These are phyloP conservation scores for Accipiter virgatus DNA, from an alignment of 2,113 vertebrate genomes.

Conservation along the genomic window DNA sequence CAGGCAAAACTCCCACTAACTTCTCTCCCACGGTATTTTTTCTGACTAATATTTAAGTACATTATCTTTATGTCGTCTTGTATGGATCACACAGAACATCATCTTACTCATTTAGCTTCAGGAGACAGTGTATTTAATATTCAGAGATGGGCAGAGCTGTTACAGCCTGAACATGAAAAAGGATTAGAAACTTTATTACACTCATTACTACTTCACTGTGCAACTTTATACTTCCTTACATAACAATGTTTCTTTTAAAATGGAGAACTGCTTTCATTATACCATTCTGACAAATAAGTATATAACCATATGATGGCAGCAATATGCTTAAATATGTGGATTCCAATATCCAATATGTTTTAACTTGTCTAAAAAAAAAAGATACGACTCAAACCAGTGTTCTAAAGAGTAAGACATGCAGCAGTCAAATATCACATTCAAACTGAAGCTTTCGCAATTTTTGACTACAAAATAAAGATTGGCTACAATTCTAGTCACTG, in stretches of 20 bases:
- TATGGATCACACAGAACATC: neutral
- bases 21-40: neutral
- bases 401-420: neutral
- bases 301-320: slow-evolving; percentile 55
- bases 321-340: slow-evolving; percentile 41
- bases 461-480: neutral
- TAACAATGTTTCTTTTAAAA: neutral
- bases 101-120: slow-evolving; percentile 21
- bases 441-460: neutral
- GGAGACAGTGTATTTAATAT: neutral
- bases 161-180: neutral
- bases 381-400: neutral
- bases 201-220: neutral
- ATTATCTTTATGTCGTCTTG: neutral
- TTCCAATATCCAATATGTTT: neutral
- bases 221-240: neutral
- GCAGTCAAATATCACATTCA: neutral
- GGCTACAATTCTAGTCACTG: neutral
- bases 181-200: neutral
- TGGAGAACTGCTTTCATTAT: neutral
- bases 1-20: slow-evolving; percentile 3
- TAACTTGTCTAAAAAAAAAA: neutral
- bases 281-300: neutral
- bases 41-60: slow-evolving; percentile 3
- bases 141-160: neutral